A percentile compares a stretch with the other conserved stretches of the same genome.
These are phyloP conservation scores for Bellardia bayeri DNA, from an alignment of 2,888 invertebrate genomes.

Conservation along the genomic window DNA sequence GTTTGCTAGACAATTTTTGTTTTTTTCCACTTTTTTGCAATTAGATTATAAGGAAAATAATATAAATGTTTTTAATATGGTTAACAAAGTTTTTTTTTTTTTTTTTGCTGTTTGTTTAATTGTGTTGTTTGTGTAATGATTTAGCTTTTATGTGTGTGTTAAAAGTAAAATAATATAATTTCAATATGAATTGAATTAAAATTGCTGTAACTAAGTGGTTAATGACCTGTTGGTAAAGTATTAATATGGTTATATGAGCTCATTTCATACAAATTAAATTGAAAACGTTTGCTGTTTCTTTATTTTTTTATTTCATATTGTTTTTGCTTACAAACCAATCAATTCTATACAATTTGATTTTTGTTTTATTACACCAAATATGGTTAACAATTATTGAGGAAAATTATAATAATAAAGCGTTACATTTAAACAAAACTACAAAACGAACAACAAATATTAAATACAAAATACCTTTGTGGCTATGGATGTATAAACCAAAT, in stretches of 20 bases:
- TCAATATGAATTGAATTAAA: constrained; percentile 60
- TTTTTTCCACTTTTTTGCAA: constrained; percentile 24
- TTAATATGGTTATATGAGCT: constrained; percentile 71
- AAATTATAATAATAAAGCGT: constrained; percentile 74
- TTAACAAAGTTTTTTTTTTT: constrained; percentile 58
- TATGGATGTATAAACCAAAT: constrained; percentile 6
- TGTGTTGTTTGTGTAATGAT: background rate
- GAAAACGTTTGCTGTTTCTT: constrained; percentile 39
- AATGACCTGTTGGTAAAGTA: constrained; percentile 65
- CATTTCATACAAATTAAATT: constrained; percentile 70
- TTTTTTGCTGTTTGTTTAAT: constrained; percentile 11
- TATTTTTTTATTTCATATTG: background rate
- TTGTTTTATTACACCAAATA: constrained; percentile 57
- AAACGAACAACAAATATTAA: constrained; percentile 39
- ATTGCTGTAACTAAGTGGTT: constrained; percentile 68
- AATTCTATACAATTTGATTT: constrained; percentile 30
- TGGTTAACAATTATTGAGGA: constrained; percentile 70
- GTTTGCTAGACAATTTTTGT: constrained; percentile 14
- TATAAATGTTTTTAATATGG: constrained; percentile 65
- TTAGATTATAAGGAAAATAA: constrained; percentile 59
- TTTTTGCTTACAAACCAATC: constrained; percentile 1
- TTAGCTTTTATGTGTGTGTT: constrained; percentile 11
- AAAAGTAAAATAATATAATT: constrained; percentile 56
- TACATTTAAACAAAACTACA: constrained; percentile 68
- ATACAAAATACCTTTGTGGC: constrained; percentile 29